Base-by-base conservation (phyloP, 2,888 invertebrate species). In the Sminthurinus aureus region DNA sequence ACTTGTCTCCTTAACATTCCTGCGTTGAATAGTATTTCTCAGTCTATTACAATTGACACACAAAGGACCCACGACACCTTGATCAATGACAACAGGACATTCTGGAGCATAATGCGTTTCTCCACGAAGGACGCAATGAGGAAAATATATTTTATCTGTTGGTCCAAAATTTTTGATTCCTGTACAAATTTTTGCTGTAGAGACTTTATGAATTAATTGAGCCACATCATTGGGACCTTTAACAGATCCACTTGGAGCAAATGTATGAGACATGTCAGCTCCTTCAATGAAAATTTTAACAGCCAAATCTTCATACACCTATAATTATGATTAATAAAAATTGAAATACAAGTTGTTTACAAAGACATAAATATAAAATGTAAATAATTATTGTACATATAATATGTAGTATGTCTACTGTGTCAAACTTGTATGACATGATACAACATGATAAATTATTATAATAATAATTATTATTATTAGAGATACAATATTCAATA, bases 101-200 rank as follows among this genome's bases (percentile, higher is more conserved):
- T 85, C 85, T 9, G 86, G 84, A 26, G 86, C 85, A 81, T 84
- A 88, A 71, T 86, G 87, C 0, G 79, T 79, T 15, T 82, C 84
- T 15, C 85, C 87, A 24, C 86, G 71, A 38, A 85, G 84, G 18
- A 85, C 84, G 18, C 85, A 85, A 64, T 84, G 84, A 3, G 87
- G 87, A 81, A 87, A 86, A 75, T 85, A 84, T 50, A 81, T 82
- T n/a, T 85, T 79, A 75, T 87, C 87, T 22, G 87, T 86, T 12
- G 85, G 26, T n/a, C 83, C 84, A 78, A 88, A 85, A 78, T 83
- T 84, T 79, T 84, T 86, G n/a, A 88, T 85, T 22, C 88, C 88
- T 22, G 81, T 52, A 74, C 88, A 88, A 20, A 87, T 81, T 80
- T 85, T 85, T 0, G 85, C 76, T 52, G 85, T 84, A 11, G 85